A percentile compares a stretch with the other conserved stretches of the same genome.
Conservation (phyloP, 2,797 vertebrate species). For the Myoxocephalus aenaeus region DNA sequence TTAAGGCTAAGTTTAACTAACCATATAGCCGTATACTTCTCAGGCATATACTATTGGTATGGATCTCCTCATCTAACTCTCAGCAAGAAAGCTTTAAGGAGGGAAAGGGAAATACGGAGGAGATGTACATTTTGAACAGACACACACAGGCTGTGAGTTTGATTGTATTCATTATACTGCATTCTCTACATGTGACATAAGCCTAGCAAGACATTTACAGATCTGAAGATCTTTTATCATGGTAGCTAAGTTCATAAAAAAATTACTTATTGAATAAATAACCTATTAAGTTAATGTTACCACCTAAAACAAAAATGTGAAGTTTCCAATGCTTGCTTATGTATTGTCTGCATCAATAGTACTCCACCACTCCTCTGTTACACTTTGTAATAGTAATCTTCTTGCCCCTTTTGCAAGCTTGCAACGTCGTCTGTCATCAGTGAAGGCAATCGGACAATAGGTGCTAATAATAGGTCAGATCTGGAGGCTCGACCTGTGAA, state of each 20-base stretch:
- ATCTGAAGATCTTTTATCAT: slow-evolving; percentile 10
- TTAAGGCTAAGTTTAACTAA: slow-evolving; percentile 11
- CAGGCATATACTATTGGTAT: not conserved
- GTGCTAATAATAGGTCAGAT: slow-evolving; percentile 72
- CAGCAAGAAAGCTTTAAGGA: slow-evolving; percentile 5
- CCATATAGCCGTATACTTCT: not conserved
- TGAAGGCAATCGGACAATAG: slow-evolving; percentile 59
- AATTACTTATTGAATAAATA: not conserved
- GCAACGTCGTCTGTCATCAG: slow-evolving; percentile 41
- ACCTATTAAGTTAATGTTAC: not conserved
- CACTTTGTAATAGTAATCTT: slow-evolving; percentile 6
- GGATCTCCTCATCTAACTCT: not conserved
- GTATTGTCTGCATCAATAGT: not conserved
- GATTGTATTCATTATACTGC: slow-evolving; percentile 40
- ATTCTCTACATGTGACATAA: slow-evolving; percentile 50
- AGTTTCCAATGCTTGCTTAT: not conserved
- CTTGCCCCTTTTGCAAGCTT: not conserved
- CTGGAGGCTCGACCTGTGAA: slow-evolving; percentile 60
- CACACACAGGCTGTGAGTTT: slow-evolving; percentile 31
- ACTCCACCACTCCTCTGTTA: not conserved
- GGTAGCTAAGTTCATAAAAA: slow-evolving; percentile 10
- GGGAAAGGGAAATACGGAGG: slow-evolving; percentile 3
- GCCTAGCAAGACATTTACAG: slow-evolving; percentile 17
- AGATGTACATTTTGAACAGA: slow-evolving; percentile 28
- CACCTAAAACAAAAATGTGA: not conserved